A percentile compares a stretch with the other conserved stretches of the same genome.
phyloP scores from a whole-genome alignment of 2,797 vertebrate species.

The Nannoperca obscura region DNA sequence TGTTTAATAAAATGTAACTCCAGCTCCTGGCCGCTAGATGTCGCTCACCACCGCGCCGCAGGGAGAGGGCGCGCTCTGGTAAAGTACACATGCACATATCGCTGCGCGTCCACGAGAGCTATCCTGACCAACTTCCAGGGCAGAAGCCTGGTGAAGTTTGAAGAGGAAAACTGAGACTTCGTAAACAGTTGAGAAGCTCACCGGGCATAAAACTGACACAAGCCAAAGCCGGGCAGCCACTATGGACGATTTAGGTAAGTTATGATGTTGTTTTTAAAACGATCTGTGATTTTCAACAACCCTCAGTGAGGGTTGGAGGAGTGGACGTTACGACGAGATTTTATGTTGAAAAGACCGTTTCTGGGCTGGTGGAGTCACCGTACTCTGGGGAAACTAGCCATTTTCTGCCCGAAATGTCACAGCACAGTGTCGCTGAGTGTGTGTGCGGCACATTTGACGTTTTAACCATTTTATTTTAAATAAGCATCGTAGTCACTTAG shows the following conservation, averaged over 20 bases:
- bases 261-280: not conserved
- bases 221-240: slow-evolving; percentile 34
- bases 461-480: not conserved
- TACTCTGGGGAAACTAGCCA: not conserved
- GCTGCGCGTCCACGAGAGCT: slow-evolving; percentile 67
- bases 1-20: not conserved
- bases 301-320: slow-evolving; percentile 60
- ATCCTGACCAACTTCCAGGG: slow-evolving; percentile 59
- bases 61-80: slow-evolving; percentile 46
- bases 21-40: slow-evolving; percentile 57
- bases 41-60: slow-evolving; percentile 23
- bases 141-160: slow-evolving; percentile 57
- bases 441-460: not conserved
- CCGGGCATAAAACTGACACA: not conserved
- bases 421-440: not conserved
- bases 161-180: slow-evolving; percentile 49
- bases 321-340: slow-evolving; percentile 47
- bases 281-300: not conserved
- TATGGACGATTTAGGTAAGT: slow-evolving; percentile 88
- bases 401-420: not conserved
- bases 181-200: not conserved
- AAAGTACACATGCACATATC: slow-evolving; percentile 61
- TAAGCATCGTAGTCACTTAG: slow-evolving; percentile 34
- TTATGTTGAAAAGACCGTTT: slow-evolving; percentile 38
- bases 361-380: not conserved